Percentiles rank a stretch among this genome's conserved stretches.
phyloP scores from a whole-genome alignment of 2,113 vertebrate genomes.

The Thymallus thymallus region DNA sequence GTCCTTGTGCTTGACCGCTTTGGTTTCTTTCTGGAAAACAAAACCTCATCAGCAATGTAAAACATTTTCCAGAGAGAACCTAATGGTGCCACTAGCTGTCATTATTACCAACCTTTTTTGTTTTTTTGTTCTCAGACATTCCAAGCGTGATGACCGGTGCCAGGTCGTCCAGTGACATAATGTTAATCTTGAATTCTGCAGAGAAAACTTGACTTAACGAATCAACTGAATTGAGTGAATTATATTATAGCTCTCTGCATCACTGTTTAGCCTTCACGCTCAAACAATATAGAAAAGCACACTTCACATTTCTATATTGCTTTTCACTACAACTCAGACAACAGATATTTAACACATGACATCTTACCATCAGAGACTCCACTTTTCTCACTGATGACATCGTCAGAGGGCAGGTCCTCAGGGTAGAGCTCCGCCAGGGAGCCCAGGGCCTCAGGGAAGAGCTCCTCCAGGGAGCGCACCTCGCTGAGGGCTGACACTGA shows the following conservation, averaged over 20 bases:
- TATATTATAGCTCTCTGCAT: too few relatives aligned
- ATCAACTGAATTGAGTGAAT: too few relatives aligned
- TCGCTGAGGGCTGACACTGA: constrained; percentile 55
- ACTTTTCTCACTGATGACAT: constrained; percentile 55
- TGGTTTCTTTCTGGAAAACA: too few relatives aligned
- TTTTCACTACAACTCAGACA: too few relatives aligned
- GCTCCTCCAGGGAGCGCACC: constrained; percentile 72
- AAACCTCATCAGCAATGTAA: too few relatives aligned
- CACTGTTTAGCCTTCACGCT: too few relatives aligned
- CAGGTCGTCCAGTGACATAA: constrained; percentile 84
- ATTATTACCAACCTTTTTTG: not conserved
- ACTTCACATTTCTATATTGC: too few relatives aligned
- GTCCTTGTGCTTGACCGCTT: not conserved
- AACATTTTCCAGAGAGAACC: not conserved
- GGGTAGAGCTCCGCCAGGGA: constrained; percentile 53
- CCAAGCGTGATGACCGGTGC: constrained; percentile 38
- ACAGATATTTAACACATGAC: too few relatives aligned
- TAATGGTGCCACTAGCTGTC: not conserved
- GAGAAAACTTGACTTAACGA: too few relatives aligned
- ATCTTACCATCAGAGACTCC: constrained; percentile 63
- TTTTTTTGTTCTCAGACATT: constrained; percentile 18
- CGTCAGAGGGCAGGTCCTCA: constrained; percentile 41
- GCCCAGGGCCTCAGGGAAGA: too few relatives aligned
- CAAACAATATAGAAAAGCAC: too few relatives aligned
- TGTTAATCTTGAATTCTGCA: constrained; percentile 74